These are phyloP conservation scores for Cephus pulcher DNA, from an alignment of 2,888 invertebrate genomes.

Conservation along the genomic window DNA sequence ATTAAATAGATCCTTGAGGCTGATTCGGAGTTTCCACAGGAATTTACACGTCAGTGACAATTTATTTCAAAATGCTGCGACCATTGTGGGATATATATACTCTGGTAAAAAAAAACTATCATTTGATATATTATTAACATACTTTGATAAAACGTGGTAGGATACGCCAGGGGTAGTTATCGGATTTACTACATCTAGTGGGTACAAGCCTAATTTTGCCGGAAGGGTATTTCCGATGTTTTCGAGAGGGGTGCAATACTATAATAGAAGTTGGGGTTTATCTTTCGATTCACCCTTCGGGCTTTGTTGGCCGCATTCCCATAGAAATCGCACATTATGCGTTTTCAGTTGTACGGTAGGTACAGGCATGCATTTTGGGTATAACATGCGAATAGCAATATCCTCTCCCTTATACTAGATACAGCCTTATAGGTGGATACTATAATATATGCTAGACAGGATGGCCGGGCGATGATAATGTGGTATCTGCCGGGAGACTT, in stretches of 20 bases:
- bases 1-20: not conserved
- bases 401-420: not conserved
- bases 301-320: conserved; percentile 34
- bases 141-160: not conserved
- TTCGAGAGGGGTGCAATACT: not conserved
- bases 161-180: not conserved
- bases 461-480: conserved; percentile 49
- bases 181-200: not conserved
- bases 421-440: not conserved
- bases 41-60: not conserved
- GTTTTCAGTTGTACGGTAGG: conserved; percentile 12
- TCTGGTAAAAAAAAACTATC: not conserved
- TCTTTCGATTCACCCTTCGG: conserved; percentile 38
- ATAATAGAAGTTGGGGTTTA: conserved; percentile 34
- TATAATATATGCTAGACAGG: not conserved
- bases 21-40: not conserved
- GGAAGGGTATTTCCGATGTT: not conserved
- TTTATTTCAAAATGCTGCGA: not conserved
- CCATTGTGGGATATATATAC: not conserved
- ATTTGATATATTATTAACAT: not conserved
- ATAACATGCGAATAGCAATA: conserved; percentile 17
- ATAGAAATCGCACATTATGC: conserved; percentile 52
- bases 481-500: conserved; percentile 44
- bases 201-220: not conserved
- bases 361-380: conserved; percentile 35